phyloP scores from a whole-genome alignment of 2,113 vertebrate genomes.

The Gavialis gangeticus region DNA sequence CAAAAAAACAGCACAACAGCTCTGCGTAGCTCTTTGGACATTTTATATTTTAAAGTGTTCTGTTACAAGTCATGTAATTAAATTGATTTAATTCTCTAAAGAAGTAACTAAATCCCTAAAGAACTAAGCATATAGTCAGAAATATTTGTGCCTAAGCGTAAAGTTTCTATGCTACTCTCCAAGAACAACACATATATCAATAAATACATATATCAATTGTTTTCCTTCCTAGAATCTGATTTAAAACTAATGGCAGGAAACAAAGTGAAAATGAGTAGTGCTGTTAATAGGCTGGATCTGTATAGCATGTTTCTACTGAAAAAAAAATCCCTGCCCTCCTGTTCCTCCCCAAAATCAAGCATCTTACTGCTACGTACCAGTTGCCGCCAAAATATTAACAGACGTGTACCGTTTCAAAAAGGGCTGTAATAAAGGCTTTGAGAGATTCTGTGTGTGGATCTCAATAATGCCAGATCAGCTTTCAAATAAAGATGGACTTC shows the following conservation, averaged over 20 bases:
- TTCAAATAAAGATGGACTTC: constrained; percentile 3
- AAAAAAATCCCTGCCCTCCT: background rate
- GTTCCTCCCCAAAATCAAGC: background rate
- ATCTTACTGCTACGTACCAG: background rate
- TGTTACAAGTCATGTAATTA: constrained; percentile 55
- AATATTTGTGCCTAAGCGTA: background rate
- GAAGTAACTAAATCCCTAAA: constrained; percentile 29
- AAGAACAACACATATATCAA: constrained; percentile 33
- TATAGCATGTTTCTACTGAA: background rate
- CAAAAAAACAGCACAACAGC: background rate
- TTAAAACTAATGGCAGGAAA: background rate
- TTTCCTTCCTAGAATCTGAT: background rate
- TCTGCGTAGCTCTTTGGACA: constrained; percentile 3
- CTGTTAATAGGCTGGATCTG: background rate
- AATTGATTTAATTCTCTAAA: background rate
- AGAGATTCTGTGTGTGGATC: background rate
- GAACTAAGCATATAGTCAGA: background rate
- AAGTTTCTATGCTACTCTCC: background rate
- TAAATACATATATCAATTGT: background rate
- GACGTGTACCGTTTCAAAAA: background rate
- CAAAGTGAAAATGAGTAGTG: background rate
- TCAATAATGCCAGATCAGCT: background rate
- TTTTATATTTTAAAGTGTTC: constrained; percentile 49
- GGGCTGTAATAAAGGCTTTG: background rate
- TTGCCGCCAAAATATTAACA: background rate